Base-by-base conservation (phyloP, 2,888 invertebrate genomes). In the Harpagoxenus sublaevis region DNA sequence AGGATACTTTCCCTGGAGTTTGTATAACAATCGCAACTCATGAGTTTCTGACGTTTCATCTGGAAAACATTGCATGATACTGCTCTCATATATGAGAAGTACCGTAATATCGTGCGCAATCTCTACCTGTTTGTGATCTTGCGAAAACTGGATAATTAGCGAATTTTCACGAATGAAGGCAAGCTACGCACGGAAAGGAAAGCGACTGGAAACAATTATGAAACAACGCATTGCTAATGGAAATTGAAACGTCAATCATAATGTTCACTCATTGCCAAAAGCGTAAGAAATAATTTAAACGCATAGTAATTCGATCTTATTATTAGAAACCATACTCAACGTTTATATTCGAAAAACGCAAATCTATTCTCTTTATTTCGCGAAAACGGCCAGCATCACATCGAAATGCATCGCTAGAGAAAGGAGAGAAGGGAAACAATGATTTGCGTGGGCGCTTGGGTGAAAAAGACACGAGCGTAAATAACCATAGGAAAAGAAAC, bases 141-240 rank as follows among this genome's bases (percentile, higher is more conserved):
- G 75, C 85, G 87, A 88, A 86, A 86, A 74, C 35, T 70, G 60
- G 73, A 57, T 84, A 87, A 87, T 89, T 87, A 87, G 62, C 81
- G 71, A 79, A 75, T 85, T 83, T 84, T 65, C 45, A 65, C 71
- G 48, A 71, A 60, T 73, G 55, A 48, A 74, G 81, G 66, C 78
- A 74, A 9, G 42, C 35, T 15, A 31, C 2, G 4, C 39, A 35
- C 45, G 42, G 28, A 23, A 63, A 35, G 48, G 53, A 70, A 77
- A 70, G 65, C n/a, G 18, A 63, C 53, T n/a, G 18, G n/a, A 42
- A 53, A 51, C n/a, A 35, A 63, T 81, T 28, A 28, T 15, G 74
- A 74, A 51, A 75, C 35, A 35, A 35, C 42, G 6, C 74, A 12
- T 42, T 35, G 31, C n/a, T 28, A 48, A 35, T 70, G 31, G 4